A percentile compares a stretch with the other conserved stretches of the same genome.
phyloP scores from a whole-genome alignment of 2,113 vertebrate genomes.

The Microcebus ravelobensis region DNA sequence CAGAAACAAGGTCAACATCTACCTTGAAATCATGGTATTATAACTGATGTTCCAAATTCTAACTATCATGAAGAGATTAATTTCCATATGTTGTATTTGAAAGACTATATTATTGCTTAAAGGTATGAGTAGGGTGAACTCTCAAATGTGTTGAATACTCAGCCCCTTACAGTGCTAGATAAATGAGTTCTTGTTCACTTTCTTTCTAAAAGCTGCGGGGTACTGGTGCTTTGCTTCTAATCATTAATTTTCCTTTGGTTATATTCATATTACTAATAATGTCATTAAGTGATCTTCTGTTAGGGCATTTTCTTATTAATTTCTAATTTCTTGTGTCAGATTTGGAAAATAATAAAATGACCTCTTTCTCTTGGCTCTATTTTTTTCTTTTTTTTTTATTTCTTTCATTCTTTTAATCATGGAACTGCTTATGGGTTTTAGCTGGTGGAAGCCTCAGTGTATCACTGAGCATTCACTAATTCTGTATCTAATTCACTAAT shows the following conservation, averaged over 20 bases:
- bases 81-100: background rate
- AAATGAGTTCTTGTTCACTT: conserved; percentile 34
- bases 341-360: conserved; percentile 49
- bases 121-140: background rate
- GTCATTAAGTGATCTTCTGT: background rate
- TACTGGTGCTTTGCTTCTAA: conserved; percentile 30
- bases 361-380: background rate
- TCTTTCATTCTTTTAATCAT: conserved; percentile 22
- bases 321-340: conserved; percentile 42
- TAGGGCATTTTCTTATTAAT: conserved; percentile 59
- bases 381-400: background rate
- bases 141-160: conserved; percentile 4
- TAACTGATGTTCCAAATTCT: conserved; percentile 16
- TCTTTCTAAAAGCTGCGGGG: conserved; percentile 44
- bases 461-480: background rate
- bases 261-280: conserved; percentile 46
- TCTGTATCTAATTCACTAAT: background rate
- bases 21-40: background rate
- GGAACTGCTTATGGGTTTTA: background rate
- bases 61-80: background rate
- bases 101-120: conserved; percentile 49
- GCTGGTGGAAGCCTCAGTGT: background rate
- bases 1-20: background rate
- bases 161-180: background rate
- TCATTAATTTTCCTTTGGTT: conserved; percentile 58